Evolutionary conservation across 2,113 vertebrate species (phyloP).

Genomic region (Stictonetta naevosa): DNA sequence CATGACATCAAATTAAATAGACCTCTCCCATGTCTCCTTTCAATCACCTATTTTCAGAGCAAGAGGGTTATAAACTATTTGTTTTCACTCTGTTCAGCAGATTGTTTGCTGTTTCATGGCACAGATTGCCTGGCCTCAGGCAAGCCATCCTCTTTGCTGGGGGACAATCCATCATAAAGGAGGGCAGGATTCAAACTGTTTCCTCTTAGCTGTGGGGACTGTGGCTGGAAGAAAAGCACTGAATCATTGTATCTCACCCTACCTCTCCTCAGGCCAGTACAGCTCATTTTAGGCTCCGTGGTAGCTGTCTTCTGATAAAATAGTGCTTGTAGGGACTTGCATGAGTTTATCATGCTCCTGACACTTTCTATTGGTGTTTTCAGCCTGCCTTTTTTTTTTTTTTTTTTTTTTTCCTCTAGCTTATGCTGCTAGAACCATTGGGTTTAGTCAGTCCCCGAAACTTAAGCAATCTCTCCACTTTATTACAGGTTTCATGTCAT

Average conservation of each 20-base stretch:
- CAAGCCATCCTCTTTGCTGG: constrained; percentile 30
- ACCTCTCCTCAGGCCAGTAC: constrained; percentile 17
- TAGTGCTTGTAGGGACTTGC: constrained; percentile 2
- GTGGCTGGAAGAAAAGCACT: constrained; percentile 9
- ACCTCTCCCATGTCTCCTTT: background rate
- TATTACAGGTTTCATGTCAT: background rate
- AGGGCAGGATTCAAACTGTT: constrained; percentile 14
- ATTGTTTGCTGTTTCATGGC: constrained; percentile 1
- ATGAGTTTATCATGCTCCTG: background rate
- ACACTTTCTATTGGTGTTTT: background rate
- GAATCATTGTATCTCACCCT: constrained; percentile 2
- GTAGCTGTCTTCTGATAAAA: background rate
- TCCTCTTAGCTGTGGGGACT: background rate
- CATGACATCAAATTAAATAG: background rate
- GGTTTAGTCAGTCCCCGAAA: background rate
- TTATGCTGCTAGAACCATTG: background rate
- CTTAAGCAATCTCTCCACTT: background rate
- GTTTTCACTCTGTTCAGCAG: constrained; percentile 19
- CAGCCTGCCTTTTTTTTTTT: background rate
- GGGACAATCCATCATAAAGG: constrained; percentile 28
- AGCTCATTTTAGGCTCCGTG: background rate
- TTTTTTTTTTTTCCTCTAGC: background rate
- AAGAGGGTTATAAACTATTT: background rate
- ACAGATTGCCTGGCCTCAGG: constrained; percentile 54
- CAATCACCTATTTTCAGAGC: background rate